Evolutionary conservation across 2,797 vertebrate genomes (phyloP), one percentile per base, ranked within the genome.

Genomic region (Vultur gryphus): DNA sequence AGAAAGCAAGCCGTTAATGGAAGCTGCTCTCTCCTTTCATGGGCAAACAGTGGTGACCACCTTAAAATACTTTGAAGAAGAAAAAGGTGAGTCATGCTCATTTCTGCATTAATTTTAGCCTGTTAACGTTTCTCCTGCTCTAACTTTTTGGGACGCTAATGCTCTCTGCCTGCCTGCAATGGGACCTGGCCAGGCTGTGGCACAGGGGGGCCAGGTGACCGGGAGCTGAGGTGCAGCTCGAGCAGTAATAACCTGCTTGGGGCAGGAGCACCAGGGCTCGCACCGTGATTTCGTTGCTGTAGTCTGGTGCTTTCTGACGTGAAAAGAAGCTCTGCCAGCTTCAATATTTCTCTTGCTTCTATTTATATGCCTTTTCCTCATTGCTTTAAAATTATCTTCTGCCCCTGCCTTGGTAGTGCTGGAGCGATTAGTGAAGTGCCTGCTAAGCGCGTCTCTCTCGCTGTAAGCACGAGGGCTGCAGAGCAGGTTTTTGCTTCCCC

Each of bases 261-360:
- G 75, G 52, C 72, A 37, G 49, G 48, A 71, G 66, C 65, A 7
- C 12, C 35, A 3, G 84, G 14, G 46, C 35, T 26, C 3, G 2
- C 0, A 0, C 61, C 8, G 1, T 5, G 24, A 29, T 31, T 55
- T 23, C 64, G 4, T 55, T 13, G 13, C 51, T 29, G 19, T 10
- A 4, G 15, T 19, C 67, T 55, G 5, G 17, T 5, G 14, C 43
- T 48, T 31, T 15, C 24, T 39, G 64, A 35, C 2, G 0, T 16
- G n/a, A 16, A 54, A 29, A 59, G 79, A 10, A 66, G 93, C 48
- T 54, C 69, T 67, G 80, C 65, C 89, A 72, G 43, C 43, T 81
- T 52, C 55, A 43, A 20, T 78, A 52, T 62, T 67, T 67, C 70
- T 77, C 65, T 12, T 13, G 41, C 43, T 62, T 46, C 76, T 94